Conservation (phyloP, 2,888 invertebrate species). For the Andrena hattorfiana region DNA sequence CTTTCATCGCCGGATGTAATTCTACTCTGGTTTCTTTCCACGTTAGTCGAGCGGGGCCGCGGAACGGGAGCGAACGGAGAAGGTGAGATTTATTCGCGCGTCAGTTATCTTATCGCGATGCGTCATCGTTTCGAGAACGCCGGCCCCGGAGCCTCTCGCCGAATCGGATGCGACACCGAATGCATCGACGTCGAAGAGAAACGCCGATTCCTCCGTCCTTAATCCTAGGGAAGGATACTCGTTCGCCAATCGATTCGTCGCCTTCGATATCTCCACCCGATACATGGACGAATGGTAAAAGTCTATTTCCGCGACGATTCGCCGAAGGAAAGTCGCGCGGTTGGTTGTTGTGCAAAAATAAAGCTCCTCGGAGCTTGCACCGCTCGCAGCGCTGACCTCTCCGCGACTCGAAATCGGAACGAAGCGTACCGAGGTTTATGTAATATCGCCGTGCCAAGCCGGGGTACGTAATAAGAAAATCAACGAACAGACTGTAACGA, state of each 20-base stretch:
- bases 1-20: conserved; percentile 5
- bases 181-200: conserved; percentile 21
- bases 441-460: neutral
- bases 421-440: neutral
- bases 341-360: neutral
- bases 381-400: neutral
- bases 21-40: conserved; percentile 6
- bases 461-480: conserved; percentile 20
- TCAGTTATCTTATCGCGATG: conserved; percentile 54
- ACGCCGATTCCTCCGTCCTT: neutral
- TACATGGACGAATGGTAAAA: neutral
- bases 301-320: neutral
- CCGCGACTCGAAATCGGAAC: neutral
- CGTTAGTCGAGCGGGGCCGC: neutral
- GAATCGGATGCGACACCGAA: conserved; percentile 10
- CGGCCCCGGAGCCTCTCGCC: conserved; percentile 13
- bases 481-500: neutral
- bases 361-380: neutral
- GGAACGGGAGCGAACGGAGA: conserved; percentile 9
- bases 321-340: neutral
- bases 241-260: neutral
- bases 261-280: neutral
- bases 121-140: conserved; percentile 50
- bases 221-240: neutral
- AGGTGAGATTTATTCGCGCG: conserved; percentile 55